Percentiles rank a stretch among this genome's conserved stretches.
Conservation (phyloP, 2,888 invertebrate genomes). For the Drepana falcataria region DNA sequence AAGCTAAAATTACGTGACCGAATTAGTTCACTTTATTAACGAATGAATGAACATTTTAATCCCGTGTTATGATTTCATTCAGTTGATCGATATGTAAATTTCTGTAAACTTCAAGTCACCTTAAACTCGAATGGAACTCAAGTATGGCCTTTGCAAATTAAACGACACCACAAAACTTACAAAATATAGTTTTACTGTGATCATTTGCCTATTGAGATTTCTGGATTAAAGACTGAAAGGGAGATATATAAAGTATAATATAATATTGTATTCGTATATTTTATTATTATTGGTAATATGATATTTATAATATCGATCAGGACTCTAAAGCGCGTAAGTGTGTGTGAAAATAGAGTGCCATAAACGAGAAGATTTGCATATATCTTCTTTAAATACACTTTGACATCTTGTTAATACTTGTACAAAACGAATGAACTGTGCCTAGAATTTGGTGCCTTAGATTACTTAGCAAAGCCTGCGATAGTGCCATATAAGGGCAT, state of each 20-base stretch:
- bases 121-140: constrained; percentile 13
- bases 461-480: constrained; percentile 27
- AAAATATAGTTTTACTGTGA: constrained; percentile 56
- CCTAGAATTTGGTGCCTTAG: constrained; percentile 59
- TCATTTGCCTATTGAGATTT: constrained; percentile 73
- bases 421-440: constrained; percentile 36
- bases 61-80: too few species aligned
- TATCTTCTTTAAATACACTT: constrained; percentile 19
- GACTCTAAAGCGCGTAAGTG: constrained; percentile 46
- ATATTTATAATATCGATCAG: constrained; percentile 21
- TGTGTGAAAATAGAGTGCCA: constrained; percentile 67
- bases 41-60: too few species aligned
- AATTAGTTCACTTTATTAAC: too few species aligned
- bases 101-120: neutral
- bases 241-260: constrained; percentile 24
- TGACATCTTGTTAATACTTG: constrained; percentile 19
- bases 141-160: constrained; percentile 36
- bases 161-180: constrained; percentile 53
- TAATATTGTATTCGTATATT: constrained; percentile 33
- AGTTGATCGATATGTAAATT: too few species aligned
- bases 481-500: constrained; percentile 58
- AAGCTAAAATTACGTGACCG: too few species aligned
- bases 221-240: constrained; percentile 72
- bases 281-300: constrained; percentile 25
- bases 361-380: constrained; percentile 47